Evolutionary conservation across 1,140 invertebrate genomes (phyloP).

Genomic region (Bombus pyrosoma): DNA sequence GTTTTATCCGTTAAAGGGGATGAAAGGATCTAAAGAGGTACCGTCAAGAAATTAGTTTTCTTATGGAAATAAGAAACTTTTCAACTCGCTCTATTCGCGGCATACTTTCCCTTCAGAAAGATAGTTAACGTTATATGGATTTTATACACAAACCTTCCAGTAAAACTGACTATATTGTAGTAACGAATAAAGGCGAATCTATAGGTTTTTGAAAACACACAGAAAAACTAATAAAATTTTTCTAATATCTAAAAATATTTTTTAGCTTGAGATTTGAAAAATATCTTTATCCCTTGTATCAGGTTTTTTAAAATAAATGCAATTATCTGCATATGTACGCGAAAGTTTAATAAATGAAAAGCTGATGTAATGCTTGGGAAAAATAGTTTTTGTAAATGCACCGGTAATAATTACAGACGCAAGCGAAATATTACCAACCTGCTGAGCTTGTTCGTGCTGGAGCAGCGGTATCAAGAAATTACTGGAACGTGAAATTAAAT

Average conservation of each 20-base stretch:
- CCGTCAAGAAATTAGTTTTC: background rate
- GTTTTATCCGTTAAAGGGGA: conserved; percentile 16
- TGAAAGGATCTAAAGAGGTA: background rate
- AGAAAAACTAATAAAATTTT: background rate
- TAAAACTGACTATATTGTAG: background rate
- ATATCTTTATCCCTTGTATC: background rate
- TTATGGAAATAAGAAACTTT: conserved; percentile 5
- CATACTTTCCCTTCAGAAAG: background rate
- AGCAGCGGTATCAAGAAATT: conserved; percentile 39
- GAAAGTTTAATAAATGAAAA: background rate
- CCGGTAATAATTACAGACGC: conserved; percentile 18
- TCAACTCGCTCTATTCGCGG: background rate
- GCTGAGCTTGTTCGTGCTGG: conserved; percentile 4
- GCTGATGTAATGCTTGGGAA: background rate
- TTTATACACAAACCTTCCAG: background rate
- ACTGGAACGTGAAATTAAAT: conserved; percentile 44
- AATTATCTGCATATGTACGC: background rate
- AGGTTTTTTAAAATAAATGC: too few species aligned
- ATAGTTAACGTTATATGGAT: background rate
- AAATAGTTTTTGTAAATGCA: background rate
- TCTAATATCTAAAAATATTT: background rate
- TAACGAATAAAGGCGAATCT: background rate
- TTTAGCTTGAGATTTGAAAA: background rate
- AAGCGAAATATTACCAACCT: background rate
- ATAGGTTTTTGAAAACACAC: background rate